Evolutionary conservation across 2,888 invertebrate species (phyloP), one percentile per base, ranked within the genome.

Genomic region (Toxonevra muliebris): DNA sequence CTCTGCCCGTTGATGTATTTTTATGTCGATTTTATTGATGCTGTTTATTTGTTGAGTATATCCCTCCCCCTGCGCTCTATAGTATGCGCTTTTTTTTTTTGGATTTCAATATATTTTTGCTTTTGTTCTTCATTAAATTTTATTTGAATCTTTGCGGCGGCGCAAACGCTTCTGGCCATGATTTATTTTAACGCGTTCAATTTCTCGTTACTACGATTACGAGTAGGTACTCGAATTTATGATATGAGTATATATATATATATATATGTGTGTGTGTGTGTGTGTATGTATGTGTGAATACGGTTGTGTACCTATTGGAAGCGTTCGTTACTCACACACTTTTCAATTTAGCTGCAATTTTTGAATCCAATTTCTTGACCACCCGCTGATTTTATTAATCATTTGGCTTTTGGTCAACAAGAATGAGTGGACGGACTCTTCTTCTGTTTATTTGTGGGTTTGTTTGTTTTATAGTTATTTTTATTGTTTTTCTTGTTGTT

Each of bases 341-440:
- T 48, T 48, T 48, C 13, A 42, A n/a, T 45, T 20, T 61, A 40
- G 65, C 61, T 65, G 68, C 65, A 65, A 68, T 65, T 68, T 20
- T 57, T 54, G 68, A 71, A 72, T 69, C 70, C 69, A 69, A 72
- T 73, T 70, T 71, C 69, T 68, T 65, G 69, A 61, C 70, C 73
- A 71, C 73, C 73, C 72, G 73, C 72, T 73, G 73, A 72, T 72
- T 73, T 73, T 73, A 73, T 73, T 73, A 73, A 73, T 73, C 72
- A 72, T 69, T 72, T 69, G 61, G 50, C 41, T 69, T 64, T 62
- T 60, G 68, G 66, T 64, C 58, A 63, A 61, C 58, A 69, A 48
- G 63, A 30, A 30, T 30, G 30, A 30, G 30, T 30, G 30, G 30
- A 30, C 7, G 30, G 30, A 30, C 7, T 30, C 30, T 30, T 30